Conservation (phyloP, 1,140 invertebrate species). For the Popillia japonica region DNA sequence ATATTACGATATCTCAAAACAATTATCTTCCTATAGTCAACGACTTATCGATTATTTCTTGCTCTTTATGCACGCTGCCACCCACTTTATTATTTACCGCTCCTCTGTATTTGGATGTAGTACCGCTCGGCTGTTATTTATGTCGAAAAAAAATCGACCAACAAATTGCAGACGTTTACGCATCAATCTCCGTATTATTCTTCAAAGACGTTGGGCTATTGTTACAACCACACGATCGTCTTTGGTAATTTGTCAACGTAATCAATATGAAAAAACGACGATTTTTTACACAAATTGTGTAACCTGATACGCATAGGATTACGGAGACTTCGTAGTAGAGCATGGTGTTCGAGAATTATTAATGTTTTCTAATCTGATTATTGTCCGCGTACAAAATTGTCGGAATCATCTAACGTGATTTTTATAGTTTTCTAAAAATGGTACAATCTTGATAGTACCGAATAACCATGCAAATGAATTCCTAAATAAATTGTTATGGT, state of each 20-base stretch:
- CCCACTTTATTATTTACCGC: slow-evolving; percentile 20
- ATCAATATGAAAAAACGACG: not conserved
- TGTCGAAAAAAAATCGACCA: slow-evolving; percentile 26
- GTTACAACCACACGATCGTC: slow-evolving; percentile 15
- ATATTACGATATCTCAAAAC: no score
- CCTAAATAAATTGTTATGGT: no score
- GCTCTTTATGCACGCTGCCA: not conserved
- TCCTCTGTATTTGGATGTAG: slow-evolving; percentile 10
- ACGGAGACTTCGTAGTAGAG: not conserved
- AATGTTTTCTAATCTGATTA: not conserved
- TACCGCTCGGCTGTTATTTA: not conserved
- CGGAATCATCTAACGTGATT: not conserved
- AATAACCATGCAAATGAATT: no score
- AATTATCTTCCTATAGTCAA: not conserved
- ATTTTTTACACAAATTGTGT: slow-evolving; percentile 26
- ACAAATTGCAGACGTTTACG: slow-evolving; percentile 12
- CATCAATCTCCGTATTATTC: slow-evolving; percentile 26
- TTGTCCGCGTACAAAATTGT: not conserved
- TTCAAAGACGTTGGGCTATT: not conserved
- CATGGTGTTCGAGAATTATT: not conserved
- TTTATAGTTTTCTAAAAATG: not conserved
- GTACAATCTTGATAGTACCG: not conserved
- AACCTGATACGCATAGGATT: slow-evolving; percentile 21
- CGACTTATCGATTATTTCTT: slow-evolving; percentile 24
- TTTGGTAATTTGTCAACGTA: slow-evolving; percentile 27